phyloP scores from a whole-genome alignment of 2,113 vertebrate genomes.

The Pelecanus crispus region DNA sequence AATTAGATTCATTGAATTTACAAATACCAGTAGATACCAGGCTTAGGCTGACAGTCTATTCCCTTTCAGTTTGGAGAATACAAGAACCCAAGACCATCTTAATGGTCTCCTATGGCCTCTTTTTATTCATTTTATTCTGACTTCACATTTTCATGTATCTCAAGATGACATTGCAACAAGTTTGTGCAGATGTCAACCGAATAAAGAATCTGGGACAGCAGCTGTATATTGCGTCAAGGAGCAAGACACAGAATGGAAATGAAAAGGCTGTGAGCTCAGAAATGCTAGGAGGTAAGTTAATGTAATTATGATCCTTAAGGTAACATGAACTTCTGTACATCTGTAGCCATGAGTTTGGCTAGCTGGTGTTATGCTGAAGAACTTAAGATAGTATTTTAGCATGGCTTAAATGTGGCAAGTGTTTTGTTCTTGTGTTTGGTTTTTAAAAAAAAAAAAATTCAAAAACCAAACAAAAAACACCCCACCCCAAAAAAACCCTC shows the following conservation, averaged over 20 bases:
- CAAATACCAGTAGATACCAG: not conserved
- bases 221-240: constrained; percentile 73
- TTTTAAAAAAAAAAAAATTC: not conserved
- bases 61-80: not conserved
- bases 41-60: not conserved
- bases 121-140: not conserved
- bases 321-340: not conserved
- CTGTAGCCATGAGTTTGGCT: not conserved
- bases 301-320: not conserved
- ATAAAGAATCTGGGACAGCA: constrained; percentile 81
- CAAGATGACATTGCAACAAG: constrained; percentile 82
- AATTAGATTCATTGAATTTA: not conserved
- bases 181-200: constrained; percentile 80
- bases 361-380: not conserved
- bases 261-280: not conserved
- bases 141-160: not conserved
- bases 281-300: constrained; percentile 10
- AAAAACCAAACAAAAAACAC: not conserved
- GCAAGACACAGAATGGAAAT: constrained; percentile 41
- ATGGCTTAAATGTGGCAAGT: not conserved
- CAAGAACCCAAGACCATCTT: not conserved
- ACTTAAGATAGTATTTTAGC: not conserved
- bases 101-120: not conserved
- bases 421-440: not conserved
- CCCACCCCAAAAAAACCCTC: not conserved